These are phyloP conservation scores for Lepetodrilus schrolli DNA, from an alignment of 2,888 invertebrate genomes.

Conservation along the genomic window DNA sequence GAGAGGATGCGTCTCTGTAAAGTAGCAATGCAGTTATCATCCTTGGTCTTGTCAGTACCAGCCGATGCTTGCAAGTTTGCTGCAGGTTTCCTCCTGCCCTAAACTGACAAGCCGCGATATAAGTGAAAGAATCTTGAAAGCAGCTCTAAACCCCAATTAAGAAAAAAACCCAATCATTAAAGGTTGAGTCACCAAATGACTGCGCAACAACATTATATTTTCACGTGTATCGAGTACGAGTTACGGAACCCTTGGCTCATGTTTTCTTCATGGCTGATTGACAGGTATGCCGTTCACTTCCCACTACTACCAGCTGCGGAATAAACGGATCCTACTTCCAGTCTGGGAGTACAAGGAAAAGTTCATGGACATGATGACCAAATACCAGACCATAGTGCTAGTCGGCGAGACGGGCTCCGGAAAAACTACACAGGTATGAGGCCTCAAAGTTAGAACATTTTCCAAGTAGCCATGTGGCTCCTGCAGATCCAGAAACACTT, in stretches of 20 bases:
- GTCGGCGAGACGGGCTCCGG: conserved; percentile 99
- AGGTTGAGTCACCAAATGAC: neutral
- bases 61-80: too few species aligned
- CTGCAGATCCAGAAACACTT: neutral
- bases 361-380: conserved; percentile 93
- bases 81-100: too few species aligned
- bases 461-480: too few species aligned
- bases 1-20: too few species aligned
- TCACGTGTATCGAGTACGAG: too few species aligned
- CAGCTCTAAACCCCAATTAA: too few species aligned
- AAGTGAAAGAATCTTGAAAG: too few species aligned
- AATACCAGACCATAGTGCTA: conserved; percentile 94
- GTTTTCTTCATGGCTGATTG: conserved; percentile 20
- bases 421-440: conserved; percentile 90
- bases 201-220: neutral
- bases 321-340: conserved; percentile 92
- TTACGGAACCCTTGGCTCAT: too few species aligned
- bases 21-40: too few species aligned
- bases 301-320: conserved; percentile 87
- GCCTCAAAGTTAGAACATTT: neutral
- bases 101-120: too few species aligned
- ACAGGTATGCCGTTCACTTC: conserved; percentile 87
- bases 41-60: too few species aligned
- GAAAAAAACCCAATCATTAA: too few species aligned
- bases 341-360: conserved; percentile 98